Conservation (phyloP, 2,888 invertebrate genomes). For the Caradrina kadenii region DNA sequence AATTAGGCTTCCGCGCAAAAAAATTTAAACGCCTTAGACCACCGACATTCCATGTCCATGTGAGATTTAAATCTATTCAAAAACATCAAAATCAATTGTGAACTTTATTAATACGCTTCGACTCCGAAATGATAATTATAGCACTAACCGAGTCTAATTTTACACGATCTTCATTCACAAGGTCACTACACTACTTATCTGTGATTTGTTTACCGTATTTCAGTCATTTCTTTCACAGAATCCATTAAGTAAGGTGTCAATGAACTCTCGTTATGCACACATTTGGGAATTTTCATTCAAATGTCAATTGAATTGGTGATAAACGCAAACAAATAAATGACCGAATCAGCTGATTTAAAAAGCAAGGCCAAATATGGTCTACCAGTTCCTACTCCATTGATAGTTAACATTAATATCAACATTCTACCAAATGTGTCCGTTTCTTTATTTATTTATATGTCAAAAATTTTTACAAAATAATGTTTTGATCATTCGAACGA, state of each 20-base stretch:
- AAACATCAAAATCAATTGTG: not conserved
- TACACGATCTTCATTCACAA: constrained; percentile 17
- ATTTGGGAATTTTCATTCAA: constrained; percentile 30
- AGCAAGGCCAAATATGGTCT: not conserved
- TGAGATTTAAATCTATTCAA: too few relatives aligned
- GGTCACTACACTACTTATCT: constrained; percentile 21
- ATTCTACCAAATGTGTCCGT: too few relatives aligned
- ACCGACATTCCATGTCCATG: too few relatives aligned
- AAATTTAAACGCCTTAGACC: too few relatives aligned
- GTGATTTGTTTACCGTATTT: constrained; percentile 3
- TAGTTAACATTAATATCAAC: too few relatives aligned
- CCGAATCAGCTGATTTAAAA: not conserved
- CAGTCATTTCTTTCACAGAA: constrained; percentile 17
- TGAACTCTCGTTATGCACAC: constrained; percentile 38
- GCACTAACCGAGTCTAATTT: not conserved
- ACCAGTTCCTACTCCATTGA: not conserved
- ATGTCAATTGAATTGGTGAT: constrained; percentile 7
- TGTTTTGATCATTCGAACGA: too few relatives aligned
- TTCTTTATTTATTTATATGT: too few relatives aligned
- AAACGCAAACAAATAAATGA: not conserved
- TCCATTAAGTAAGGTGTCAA: constrained; percentile 31
- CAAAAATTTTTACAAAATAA: too few relatives aligned
- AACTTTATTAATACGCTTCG: not conserved
- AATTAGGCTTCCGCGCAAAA: too few relatives aligned
- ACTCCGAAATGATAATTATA: constrained; percentile 5